phyloP scores from a whole-genome alignment of 1,140 invertebrate genomes.

The Stenopsyche tienmushanensis region DNA sequence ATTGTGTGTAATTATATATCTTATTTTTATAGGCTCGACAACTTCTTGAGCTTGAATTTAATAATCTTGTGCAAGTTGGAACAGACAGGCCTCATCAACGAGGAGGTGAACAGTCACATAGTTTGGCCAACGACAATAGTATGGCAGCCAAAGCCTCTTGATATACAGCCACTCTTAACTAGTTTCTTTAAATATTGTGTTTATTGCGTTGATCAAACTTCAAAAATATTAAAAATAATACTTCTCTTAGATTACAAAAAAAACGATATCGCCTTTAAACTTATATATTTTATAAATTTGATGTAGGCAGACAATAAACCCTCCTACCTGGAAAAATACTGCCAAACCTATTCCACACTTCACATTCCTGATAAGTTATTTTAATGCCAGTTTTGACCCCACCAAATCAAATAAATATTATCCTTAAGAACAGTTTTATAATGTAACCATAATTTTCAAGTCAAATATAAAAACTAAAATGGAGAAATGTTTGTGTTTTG shows the following conservation, averaged over 20 bases:
- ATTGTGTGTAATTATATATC: no score
- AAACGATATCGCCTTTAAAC: no score
- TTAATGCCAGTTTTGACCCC: conserved; percentile 23
- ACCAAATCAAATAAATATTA: conserved; percentile 9
- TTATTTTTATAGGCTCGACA: conserved; percentile 70
- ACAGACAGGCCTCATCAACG: conserved; percentile 74
- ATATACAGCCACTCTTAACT: conserved; percentile 40
- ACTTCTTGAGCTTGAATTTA: conserved; percentile 88
- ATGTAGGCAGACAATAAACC: conserved; percentile 24
- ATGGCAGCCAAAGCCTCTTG: conserved; percentile 41
- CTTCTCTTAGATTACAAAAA: no score
- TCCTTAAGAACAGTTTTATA: no score
- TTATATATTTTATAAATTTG: no score
- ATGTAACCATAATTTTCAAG: no score
- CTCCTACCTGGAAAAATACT: conserved; percentile 13
- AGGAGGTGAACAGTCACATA: conserved; percentile 49
- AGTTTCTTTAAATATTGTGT: no score
- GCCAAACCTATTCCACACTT: conserved; percentile 22
- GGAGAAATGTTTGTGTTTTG: conserved; percentile 2
- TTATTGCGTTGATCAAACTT: no score
- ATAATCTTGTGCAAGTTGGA: conserved; percentile 79
- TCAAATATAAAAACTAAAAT: not conserved
- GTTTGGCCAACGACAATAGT: conserved; percentile 34
- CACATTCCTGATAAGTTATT: conserved; percentile 22
- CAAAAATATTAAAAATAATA: no score